Base-by-base conservation (phyloP, 1,140 invertebrate genomes). In the Mamestra configurata region DNA sequence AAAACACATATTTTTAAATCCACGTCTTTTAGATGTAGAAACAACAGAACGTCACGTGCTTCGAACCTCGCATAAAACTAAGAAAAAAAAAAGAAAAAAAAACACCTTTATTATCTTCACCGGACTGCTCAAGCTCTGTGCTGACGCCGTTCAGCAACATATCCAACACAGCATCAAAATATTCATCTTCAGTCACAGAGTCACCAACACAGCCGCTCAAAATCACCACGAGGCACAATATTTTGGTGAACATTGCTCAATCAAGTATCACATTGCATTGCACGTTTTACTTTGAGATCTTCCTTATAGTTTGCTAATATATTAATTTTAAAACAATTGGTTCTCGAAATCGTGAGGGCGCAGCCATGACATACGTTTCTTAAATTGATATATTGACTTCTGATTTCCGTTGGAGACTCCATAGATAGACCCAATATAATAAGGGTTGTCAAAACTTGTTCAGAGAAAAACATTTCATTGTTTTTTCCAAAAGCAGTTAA, bases 61-160 rank as follows among this genome's bases (percentile, higher is more conserved):
- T n/a, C n/a, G n/a, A n/a, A n/a, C n/a, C n/a, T n/a, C n/a, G n/a
- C n/a, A n/a, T 31, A 31, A 1, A n/a, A n/a, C 11, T 3, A n/a
- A 24, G 18, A 64, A 15, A 11, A 24, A 15, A 57, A 2, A 31
- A 15, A 61, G n/a, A 4, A 57, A 64, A 3, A 37, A 53, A 61
- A 13, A 53, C 57, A 81, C 79, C 79, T 43, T 73, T 57, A 22
- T 77, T 55, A 76, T 37, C 13, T 73, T 81, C 79, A 66, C 53
- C 31, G 0, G 75, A 77, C 18, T 73, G 53, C 49, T 46, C 61
- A 8, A 77, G 37, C 10, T 81, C 66, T 6, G 43, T 53, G 15
- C 70, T 77, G 7, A 64, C 79, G 4, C 79, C 79, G 13, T 81
- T 77, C 66, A 81, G 40, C 31, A 81, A n/a, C 75, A 77, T 72